Evolutionary conservation across 1,140 invertebrate species (phyloP).

Genomic region (Heliconius himera): DNA sequence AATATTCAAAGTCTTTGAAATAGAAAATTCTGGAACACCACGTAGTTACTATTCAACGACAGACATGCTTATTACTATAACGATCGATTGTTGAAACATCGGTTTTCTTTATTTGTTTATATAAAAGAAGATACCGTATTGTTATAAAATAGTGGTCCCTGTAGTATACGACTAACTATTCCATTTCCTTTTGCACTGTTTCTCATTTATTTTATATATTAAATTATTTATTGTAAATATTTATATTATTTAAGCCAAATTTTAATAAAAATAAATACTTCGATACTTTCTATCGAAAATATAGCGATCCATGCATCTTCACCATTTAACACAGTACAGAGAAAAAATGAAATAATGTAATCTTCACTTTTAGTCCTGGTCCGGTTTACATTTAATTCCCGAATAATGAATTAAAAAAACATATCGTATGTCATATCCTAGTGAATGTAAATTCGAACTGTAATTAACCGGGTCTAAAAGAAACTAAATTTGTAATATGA

Average conservation of each 20-base stretch:
- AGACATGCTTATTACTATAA: neutral
- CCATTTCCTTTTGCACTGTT: neutral
- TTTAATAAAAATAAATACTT: too few species aligned
- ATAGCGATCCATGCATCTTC: neutral
- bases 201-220: constrained; percentile 3
- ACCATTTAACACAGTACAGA: neutral
- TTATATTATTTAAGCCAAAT: too few species aligned
- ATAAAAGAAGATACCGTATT: neutral
- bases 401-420: too few species aligned
- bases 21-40: neutral
- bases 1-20: neutral
- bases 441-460: neutral
- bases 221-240: neutral
- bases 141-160: neutral
- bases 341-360: too few species aligned
- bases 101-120: neutral
- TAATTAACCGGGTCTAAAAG: too few species aligned
- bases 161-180: neutral
- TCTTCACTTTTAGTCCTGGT: neutral
- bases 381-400: too few species aligned
- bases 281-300: neutral
- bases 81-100: neutral
- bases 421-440: neutral
- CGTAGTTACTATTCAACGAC: neutral
- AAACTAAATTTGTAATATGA: too few species aligned